Base-by-base conservation (phyloP, 2,797 vertebrate genomes). In the Arrhamphus sclerolepis region DNA sequence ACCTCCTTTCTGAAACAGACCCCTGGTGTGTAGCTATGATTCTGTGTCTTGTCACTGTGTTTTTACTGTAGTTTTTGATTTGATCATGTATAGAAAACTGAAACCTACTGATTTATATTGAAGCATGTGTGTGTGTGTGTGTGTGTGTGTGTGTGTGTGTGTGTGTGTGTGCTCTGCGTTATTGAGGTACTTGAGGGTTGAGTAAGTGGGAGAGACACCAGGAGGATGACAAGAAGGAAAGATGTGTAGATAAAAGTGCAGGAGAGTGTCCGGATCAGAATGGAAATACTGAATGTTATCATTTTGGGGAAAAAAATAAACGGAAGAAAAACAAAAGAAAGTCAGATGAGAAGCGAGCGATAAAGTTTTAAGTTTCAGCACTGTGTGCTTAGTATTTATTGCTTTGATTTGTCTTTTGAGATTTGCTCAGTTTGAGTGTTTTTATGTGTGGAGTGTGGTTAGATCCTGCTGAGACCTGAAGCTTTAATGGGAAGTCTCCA, bases 381-480 rank as follows among this genome's bases (percentile, higher is more conserved):
- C 89, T 87, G 85, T 91, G 90, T 90, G 89, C 88, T 90, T 61
- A 18, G 57, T 89, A 88, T 91, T 90, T 90, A 91, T 89, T 89
- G 71, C 66, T 80, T 80, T 66, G 63, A 61, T 56, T 53, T 10
- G 20, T 49, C 72, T 77, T 82, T 75, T 52, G 53, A 7, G 77
- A 42, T 68, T 61, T 68, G 19, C 59, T 77, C 8, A 4, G 60
- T 76, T 72, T 64, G 34, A 56, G 64, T 62, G 52, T 63, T 50
- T 54, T 46, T 64, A 44, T 52, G 75, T 79, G 29, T 14, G 44
- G 46, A 64, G 70, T 53, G 71, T 73, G 51, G 82, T 90, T 81
- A 49, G 72, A 71, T 70, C 82, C 88, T 88, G 86, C 88, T 90
- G 86, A 83, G 80, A 83, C 51, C 19, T 77, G 72, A 75, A 86